Conservation (phyloP, 1,140 invertebrate genomes). For the Zophobas atratus region DNA sequence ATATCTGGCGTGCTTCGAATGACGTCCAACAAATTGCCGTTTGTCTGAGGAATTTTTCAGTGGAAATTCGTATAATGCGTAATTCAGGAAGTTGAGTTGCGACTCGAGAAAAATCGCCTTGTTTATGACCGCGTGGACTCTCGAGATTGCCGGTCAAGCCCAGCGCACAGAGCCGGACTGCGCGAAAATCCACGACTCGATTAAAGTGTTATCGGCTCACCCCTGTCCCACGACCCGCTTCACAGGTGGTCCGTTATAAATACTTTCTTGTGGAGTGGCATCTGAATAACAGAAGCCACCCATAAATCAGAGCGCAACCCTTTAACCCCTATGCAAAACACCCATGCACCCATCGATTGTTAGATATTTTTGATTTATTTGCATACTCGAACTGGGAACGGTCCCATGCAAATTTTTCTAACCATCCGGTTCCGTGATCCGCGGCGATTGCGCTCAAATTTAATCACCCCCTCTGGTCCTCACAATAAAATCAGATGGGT, state of each 20-base stretch:
- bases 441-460: constrained; percentile 6
- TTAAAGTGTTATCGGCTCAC: too few relatives aligned
- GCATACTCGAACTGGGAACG: constrained; percentile 6
- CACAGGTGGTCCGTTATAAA: constrained; percentile 47
- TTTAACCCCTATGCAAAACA: constrained; percentile 32
- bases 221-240: background rate
- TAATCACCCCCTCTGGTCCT: constrained; percentile 33
- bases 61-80: constrained; percentile 27
- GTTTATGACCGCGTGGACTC: background rate
- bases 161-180: too few relatives aligned
- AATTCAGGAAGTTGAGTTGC: constrained; percentile 25
- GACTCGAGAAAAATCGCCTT: constrained; percentile 8
- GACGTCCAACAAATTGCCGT: constrained; percentile 21
- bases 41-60: constrained; percentile 20
- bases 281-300: constrained; percentile 44
- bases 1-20: constrained; percentile 11
- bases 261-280: constrained; percentile 38
- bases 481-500: constrained; percentile 19
- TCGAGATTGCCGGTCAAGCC: background rate
- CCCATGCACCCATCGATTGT: constrained; percentile 2
- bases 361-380: constrained; percentile 27
- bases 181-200: too few relatives aligned
- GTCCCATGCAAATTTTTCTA: constrained; percentile 26
- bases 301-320: constrained; percentile 43
- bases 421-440: constrained; percentile 12